A percentile compares a stretch with the other conserved stretches of the same genome.
Conservation (phyloP, 2,797 vertebrate genomes). For the Sandelia bainsii region DNA sequence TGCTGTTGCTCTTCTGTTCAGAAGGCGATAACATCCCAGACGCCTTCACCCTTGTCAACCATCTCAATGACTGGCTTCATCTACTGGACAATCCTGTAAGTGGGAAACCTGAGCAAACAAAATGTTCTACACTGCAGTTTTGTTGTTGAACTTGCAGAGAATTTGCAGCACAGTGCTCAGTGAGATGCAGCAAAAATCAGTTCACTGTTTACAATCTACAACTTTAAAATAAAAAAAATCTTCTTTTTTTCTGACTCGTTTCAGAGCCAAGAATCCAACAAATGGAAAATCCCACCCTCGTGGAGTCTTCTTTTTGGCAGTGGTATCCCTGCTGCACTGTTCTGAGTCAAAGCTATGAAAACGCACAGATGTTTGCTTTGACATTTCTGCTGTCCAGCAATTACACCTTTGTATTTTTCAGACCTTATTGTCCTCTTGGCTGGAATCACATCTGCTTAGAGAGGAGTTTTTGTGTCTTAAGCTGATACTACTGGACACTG, state of each 20-base stretch:
- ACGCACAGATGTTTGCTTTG: not conserved
- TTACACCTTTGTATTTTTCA: not conserved
- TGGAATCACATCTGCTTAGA: not conserved
- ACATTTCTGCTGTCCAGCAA: not conserved
- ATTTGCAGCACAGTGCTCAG: not conserved
- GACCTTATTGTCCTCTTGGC: not conserved
- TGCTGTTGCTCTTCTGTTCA: slow-evolving; percentile 95
- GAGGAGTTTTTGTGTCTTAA: not conserved
- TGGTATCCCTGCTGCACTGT: slow-evolving; percentile 92
- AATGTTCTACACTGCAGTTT: not conserved
- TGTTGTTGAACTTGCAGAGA: not conserved
- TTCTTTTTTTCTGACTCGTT: slow-evolving; percentile 31
- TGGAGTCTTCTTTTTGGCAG: slow-evolving; percentile 95
- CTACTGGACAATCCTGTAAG: slow-evolving; percentile 89
- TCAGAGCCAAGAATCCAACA: slow-evolving; percentile 73
- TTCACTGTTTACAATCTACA: not conserved
- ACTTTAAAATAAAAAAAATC: not conserved
- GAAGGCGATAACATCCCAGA: slow-evolving; percentile 99
- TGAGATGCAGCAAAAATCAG: not conserved
- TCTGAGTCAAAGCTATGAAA: slow-evolving; percentile 78
- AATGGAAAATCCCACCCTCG: slow-evolving; percentile 93
- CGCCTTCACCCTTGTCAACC: slow-evolving; percentile 88
- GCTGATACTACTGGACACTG: not conserved
- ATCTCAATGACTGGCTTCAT: slow-evolving; percentile 94
- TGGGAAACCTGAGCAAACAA: slow-evolving; percentile 23